A percentile compares a stretch with the other conserved stretches of the same genome.
phyloP scores from a whole-genome alignment of 2,888 invertebrate genomes.

The Sarcophaga subvicina region DNA sequence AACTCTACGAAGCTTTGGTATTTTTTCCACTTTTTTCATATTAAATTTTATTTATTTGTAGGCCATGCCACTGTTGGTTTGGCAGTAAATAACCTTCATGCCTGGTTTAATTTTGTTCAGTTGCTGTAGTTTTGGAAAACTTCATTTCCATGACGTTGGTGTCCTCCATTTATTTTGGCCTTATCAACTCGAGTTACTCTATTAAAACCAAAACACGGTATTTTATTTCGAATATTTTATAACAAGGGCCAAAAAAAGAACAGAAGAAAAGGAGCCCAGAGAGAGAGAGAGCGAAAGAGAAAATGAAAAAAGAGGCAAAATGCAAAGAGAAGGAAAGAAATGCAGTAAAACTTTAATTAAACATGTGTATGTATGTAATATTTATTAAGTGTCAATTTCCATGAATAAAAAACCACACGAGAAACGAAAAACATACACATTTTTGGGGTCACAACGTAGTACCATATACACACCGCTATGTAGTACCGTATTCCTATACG shows the following conservation, averaged over 20 bases:
- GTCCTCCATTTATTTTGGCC: background rate
- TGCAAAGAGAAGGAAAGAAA: background rate
- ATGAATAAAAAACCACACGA: slow-evolving; percentile 50
- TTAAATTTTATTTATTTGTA: no score
- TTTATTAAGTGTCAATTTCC: slow-evolving; percentile 55
- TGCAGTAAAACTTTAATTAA: slow-evolving; percentile 57
- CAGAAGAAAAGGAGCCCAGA: background rate
- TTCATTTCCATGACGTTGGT: background rate
- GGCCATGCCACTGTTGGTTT: background rate
- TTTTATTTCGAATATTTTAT: background rate
- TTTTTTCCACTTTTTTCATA: background rate
- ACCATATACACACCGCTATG: no score
- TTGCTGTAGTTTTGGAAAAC: background rate
- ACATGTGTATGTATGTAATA: slow-evolving; percentile 56
- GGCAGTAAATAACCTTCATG: background rate
- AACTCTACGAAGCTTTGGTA: background rate
- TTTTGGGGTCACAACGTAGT: no score
- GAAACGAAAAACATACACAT: background rate
- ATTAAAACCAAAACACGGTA: background rate
- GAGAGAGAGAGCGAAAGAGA: no score
- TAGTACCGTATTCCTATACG: no score
- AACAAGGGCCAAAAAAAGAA: background rate
- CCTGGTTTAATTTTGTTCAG: background rate
- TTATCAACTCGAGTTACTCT: background rate
- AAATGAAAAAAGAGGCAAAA: background rate